Base-by-base conservation (phyloP, 35 echinoderm and acorn worm genomes). In the Diadema setosum region DNA sequence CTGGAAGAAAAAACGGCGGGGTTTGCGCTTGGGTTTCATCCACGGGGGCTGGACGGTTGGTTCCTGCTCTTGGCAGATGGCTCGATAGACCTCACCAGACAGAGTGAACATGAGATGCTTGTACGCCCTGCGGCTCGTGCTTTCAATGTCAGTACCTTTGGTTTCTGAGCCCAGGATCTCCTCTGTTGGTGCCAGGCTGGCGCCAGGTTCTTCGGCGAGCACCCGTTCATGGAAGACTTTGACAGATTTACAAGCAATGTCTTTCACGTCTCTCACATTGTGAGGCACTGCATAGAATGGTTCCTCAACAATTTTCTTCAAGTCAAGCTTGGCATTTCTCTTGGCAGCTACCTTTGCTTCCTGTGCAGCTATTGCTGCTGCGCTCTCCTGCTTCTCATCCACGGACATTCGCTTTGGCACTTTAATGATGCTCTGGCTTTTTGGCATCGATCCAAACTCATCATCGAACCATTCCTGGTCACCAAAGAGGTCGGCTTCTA, bases 401-500 rank as follows among this genome's bases (percentile, higher is more conserved):
- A 81, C 46, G 2, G 32, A 67, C 16, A 67, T 65, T 16, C 96
- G 76, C 43, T 83, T 75, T 8, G 96, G 96, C 16, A 99, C 96
- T 55, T 94, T 90, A 2, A 99, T 94, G 85, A 95, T 92, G 24
- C 89, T 92, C 4, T 99, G 93, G 78, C 89, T 92, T 55, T 94
- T 94, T 21, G 93, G 85, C 96, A 99, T 99, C 9, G 96, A 92
- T 52, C 93, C 90, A 84, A 99, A 99, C 29, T 99, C 96, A 58
- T 99, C 96, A 76, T 99, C 96, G 80, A 99, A 99, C 96, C 96
- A 99, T 43, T 99, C 96, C 57, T 91, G 92, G 25, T 93, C 96
- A n/a, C 96, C 96, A 80, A 94, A 94, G 0, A 99, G 42, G 80
- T 99, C 96, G 0, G 83, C 90, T 30, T 91, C 94, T 64, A 96